Conservation (phyloP, 2,797 vertebrate species). For the Eupleurogrammus muticus region DNA sequence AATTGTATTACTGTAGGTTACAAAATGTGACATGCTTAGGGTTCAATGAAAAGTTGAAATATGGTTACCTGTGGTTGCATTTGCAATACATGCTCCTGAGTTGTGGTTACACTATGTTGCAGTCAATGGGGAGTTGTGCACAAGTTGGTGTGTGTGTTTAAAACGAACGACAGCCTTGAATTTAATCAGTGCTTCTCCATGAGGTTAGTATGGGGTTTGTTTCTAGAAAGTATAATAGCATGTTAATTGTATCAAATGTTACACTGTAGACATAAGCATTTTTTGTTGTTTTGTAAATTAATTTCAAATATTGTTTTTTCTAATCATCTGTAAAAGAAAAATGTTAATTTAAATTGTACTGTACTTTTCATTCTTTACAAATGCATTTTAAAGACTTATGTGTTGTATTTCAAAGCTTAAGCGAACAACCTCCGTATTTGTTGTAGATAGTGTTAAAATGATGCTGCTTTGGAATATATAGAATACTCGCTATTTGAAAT, state of each 20-base stretch:
- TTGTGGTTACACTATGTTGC: slow-evolving; percentile 71
- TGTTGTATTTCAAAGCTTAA: not conserved
- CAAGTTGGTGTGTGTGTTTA: slow-evolving; percentile 21
- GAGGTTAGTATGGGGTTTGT: not conserved
- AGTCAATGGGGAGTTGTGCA: slow-evolving; percentile 62
- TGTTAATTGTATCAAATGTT: not conserved
- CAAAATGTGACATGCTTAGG: slow-evolving; percentile 14
- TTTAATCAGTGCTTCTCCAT: slow-evolving; percentile 23
- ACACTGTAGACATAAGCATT: not conserved
- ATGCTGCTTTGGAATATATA: slow-evolving; percentile 39
- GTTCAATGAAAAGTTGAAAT: slow-evolving; percentile 54
- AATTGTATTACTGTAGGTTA: not conserved
- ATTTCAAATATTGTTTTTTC: not conserved
- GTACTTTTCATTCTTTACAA: too few relatives aligned
- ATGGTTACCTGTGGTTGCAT: slow-evolving; percentile 79
- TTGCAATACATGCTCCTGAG: slow-evolving; percentile 57
- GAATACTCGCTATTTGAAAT: slow-evolving; percentile 29
- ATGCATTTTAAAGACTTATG: not conserved
- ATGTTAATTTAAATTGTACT: too few relatives aligned
- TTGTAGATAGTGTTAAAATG: slow-evolving; percentile 40
- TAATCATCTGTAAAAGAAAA: not conserved
- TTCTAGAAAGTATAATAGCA: not conserved
- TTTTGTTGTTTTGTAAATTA: not conserved
- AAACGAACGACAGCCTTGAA: not conserved
- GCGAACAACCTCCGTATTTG: slow-evolving; percentile 22